Evolutionary conservation across 2,888 invertebrate species (phyloP).

Genomic region (Napeogenes inachia): DNA sequence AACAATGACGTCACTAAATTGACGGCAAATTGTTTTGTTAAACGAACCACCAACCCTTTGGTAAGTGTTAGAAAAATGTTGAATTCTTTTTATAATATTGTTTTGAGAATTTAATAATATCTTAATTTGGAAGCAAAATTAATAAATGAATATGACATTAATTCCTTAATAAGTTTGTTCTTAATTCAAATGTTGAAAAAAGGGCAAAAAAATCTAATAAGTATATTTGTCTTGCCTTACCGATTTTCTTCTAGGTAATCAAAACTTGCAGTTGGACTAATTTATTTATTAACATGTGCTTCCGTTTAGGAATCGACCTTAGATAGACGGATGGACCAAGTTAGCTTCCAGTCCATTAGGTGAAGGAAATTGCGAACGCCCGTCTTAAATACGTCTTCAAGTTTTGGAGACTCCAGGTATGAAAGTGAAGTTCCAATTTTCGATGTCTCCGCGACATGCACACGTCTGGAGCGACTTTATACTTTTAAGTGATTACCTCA

Average conservation of each 20-base stretch:
- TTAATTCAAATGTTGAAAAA: too few species aligned
- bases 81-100: conserved; percentile 14
- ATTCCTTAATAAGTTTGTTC: too few species aligned
- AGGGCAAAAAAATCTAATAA: too few species aligned
- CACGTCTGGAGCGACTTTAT: too few species aligned
- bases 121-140: background rate
- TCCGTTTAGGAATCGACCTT: conserved; percentile 59
- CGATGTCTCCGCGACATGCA: background rate
- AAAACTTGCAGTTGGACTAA: conserved; percentile 18
- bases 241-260: conserved; percentile 7
- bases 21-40: conserved; percentile 60
- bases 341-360: conserved; percentile 63
- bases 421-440: background rate
- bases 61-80: conserved; percentile 31
- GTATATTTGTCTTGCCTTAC: too few species aligned
- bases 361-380: conserved; percentile 69
- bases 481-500: too few species aligned
- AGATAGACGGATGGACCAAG: conserved; percentile 47
- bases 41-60: conserved; percentile 45
- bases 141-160: background rate
- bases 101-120: conserved; percentile 6
- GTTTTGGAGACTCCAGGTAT: conserved; percentile 27
- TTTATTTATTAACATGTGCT: conserved; percentile 40
- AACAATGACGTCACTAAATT: conserved; percentile 59
- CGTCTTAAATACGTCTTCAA: conserved; percentile 65